Percentiles rank a stretch among this genome's conserved stretches.
Conservation (phyloP, 2,113 vertebrate species). For the Ivindomyrus marchei region DNA sequence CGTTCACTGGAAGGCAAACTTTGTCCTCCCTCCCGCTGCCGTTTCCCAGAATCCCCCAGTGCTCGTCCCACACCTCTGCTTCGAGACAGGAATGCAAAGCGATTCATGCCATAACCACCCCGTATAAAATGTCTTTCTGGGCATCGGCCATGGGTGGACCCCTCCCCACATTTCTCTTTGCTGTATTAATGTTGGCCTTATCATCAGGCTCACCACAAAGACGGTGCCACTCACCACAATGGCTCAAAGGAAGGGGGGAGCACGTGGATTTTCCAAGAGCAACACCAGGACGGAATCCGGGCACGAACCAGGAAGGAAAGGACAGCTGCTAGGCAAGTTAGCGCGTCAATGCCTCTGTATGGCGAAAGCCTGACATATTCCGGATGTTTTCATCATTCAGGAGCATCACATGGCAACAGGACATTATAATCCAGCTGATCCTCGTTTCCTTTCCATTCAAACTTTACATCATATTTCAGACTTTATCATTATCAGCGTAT, state of each 20-base stretch:
- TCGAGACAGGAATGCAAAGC: neutral
- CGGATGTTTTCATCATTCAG: neutral
- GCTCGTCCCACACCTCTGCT: neutral
- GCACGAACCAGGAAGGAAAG: neutral
- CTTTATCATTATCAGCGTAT: neutral
- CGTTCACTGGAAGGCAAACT: neutral
- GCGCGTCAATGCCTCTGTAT: neutral
- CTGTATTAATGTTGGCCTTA: neutral
- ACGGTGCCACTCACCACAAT: neutral
- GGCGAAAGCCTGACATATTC: neutral
- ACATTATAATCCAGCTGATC: neutral
- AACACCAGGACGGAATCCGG: neutral
- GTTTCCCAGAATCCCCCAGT: neutral
- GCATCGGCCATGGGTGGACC: neutral
- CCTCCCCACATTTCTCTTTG: neutral
- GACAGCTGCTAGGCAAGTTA: neutral
- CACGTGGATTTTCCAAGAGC: conserved; percentile 2
- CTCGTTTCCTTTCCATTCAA: neutral
- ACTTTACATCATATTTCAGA: neutral
- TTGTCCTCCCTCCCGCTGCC: neutral
- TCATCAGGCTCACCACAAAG: neutral
- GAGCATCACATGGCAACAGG: neutral
- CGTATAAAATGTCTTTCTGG: neutral
- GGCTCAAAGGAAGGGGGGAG: neutral
- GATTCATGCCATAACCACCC: neutral